Evolutionary conservation across 1,140 invertebrate genomes (phyloP).

Genomic region (Eriosoma lanigerum): DNA sequence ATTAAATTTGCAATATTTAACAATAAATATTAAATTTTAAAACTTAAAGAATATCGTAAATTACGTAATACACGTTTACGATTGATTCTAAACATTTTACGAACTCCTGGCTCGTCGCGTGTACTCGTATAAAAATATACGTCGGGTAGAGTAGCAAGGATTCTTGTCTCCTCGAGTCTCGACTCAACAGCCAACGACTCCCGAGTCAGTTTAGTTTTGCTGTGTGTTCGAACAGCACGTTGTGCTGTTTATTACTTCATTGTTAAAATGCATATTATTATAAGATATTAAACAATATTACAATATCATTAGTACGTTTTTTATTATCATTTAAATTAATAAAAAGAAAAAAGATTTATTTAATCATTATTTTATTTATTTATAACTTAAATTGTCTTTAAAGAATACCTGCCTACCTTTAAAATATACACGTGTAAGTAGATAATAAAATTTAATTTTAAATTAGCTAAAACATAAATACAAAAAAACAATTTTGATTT

Average conservation of each 20-base stretch:
- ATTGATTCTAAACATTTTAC: background rate
- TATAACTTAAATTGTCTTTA: background rate
- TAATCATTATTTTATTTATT: background rate
- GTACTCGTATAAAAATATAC: constrained; percentile 37
- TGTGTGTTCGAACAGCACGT: background rate
- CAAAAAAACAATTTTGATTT: too few relatives aligned
- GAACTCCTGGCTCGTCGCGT: constrained; percentile 18
- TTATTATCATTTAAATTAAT: too few relatives aligned
- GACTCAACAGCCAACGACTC: background rate
- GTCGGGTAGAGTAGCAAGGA: background rate
- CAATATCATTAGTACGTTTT: background rate
- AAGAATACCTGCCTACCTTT: background rate
- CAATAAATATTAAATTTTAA: background rate
- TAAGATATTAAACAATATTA: background rate
- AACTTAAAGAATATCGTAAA: background rate
- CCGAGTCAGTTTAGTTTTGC: constrained; percentile 9
- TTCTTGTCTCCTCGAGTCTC: background rate
- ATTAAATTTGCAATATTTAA: background rate
- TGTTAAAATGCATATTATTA: background rate
- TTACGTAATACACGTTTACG: background rate
- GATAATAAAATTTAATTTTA: too few relatives aligned
- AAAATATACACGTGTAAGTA: constrained; percentile 13
- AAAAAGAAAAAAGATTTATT: background rate
- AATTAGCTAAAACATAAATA: too few relatives aligned
- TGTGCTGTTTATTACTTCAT: background rate